phyloP scores from a whole-genome alignment of 2,113 vertebrate species.

The Craseonycteris thonglongyai region DNA sequence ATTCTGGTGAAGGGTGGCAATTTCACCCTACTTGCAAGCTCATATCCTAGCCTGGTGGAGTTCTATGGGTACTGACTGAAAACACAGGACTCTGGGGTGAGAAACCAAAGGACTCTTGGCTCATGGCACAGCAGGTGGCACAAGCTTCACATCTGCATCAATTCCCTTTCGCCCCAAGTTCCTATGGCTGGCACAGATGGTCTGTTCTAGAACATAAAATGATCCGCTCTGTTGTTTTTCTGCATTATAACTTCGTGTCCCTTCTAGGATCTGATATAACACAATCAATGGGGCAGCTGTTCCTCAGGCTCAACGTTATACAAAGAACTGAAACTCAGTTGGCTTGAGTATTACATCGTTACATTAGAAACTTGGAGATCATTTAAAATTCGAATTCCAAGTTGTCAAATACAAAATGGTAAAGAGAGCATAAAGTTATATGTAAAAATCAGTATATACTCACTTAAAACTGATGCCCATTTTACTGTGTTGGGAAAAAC shows the following conservation, averaged over 20 bases:
- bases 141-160: not conserved
- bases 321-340: not conserved
- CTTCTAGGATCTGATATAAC: not conserved
- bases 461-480: not conserved
- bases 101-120: not conserved
- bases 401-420: not conserved
- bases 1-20: not conserved
- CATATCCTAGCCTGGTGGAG: not conserved
- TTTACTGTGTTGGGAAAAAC: not conserved
- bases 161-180: not conserved
- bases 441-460: not conserved
- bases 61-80: not conserved
- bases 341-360: not conserved
- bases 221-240: not conserved
- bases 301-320: conserved; percentile 20
- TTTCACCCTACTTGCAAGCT: not conserved
- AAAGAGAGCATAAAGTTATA: not conserved
- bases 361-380: not conserved
- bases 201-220: not conserved
- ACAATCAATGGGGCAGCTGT: conserved; percentile 4
- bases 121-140: not conserved
- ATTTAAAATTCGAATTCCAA: conserved; percentile 34
- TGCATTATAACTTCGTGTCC: not conserved
- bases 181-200: not conserved
- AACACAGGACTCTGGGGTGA: not conserved